These are phyloP conservation scores for Asteroscopus sphinx DNA, from an alignment of 2,888 invertebrate species.

Conservation along the genomic window DNA sequence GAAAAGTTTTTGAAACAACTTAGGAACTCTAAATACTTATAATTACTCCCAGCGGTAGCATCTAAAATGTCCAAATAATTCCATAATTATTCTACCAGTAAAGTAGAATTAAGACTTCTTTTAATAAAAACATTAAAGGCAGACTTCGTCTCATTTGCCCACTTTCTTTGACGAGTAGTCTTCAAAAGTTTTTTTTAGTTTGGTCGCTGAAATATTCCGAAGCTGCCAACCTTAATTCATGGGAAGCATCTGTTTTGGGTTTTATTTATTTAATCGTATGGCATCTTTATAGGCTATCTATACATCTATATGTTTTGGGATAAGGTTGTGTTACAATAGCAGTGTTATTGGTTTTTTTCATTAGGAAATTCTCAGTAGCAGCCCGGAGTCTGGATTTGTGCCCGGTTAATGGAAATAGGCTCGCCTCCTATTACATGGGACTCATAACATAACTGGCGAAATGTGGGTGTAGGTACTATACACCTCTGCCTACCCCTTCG, in stretches of 20 bases:
- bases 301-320: too few species aligned
- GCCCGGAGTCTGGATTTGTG: too few species aligned
- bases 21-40: background rate
- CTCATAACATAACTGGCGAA: too few species aligned
- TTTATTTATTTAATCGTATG: too few species aligned
- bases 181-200: slow-evolving; percentile 35
- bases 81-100: slow-evolving; percentile 12
- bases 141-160: slow-evolving; percentile 21
- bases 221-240: slow-evolving; percentile 51
- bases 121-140: slow-evolving; percentile 36
- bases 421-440: too few species aligned
- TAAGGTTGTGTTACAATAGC: too few species aligned
- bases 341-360: too few species aligned
- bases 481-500: too few species aligned
- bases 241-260: slow-evolving; percentile 31
- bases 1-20: slow-evolving; percentile 1
- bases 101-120: slow-evolving; percentile 10
- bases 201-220: slow-evolving; percentile 36
- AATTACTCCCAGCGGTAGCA: background rate
- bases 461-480: too few species aligned
- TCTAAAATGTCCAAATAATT: background rate
- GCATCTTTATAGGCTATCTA: too few species aligned
- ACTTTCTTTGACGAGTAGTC: slow-evolving; percentile 36
- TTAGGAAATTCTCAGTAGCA: too few species aligned
- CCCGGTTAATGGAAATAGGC: too few species aligned